These are phyloP conservation scores for Pollenia labialis DNA, from an alignment of 2,888 invertebrate species.

Conservation along the genomic window DNA sequence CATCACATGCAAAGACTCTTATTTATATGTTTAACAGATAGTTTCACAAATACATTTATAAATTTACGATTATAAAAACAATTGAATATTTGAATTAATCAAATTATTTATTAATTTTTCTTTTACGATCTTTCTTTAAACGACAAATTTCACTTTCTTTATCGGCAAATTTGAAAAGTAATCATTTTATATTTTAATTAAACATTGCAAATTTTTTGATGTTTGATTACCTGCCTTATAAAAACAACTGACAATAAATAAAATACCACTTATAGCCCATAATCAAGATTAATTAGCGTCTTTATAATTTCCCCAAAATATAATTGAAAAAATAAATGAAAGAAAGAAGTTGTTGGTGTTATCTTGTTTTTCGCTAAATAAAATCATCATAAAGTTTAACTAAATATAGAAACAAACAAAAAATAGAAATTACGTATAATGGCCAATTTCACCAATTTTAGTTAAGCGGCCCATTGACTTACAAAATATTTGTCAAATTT, in stretches of 20 bases:
- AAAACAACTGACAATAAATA: constrained; percentile 12
- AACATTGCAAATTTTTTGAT: constrained; percentile 28
- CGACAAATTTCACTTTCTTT: constrained; percentile 19
- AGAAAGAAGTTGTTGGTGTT: neutral
- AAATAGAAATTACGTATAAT: neutral
- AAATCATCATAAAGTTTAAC: neutral
- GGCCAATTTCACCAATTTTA: too few relatives aligned
- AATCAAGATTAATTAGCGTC: constrained; percentile 27
- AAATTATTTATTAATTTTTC: too few relatives aligned
- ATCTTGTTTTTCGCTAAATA: neutral
- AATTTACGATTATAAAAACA: too few relatives aligned
- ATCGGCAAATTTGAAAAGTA: constrained; percentile 1
- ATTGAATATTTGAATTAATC: too few relatives aligned
- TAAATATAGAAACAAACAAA: neutral
- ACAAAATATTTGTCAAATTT: too few relatives aligned
- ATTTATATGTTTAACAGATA: too few relatives aligned
- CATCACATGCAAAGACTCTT: too few relatives aligned
- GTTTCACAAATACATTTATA: too few relatives aligned
- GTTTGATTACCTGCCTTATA: constrained; percentile 15
- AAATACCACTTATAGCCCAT: constrained; percentile 3
- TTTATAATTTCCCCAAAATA: neutral
- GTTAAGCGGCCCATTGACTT: too few relatives aligned
- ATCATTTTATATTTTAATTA: constrained; percentile 37
- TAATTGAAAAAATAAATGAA: constrained; percentile 5
- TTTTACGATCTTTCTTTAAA: constrained; percentile 2